These are phyloP conservation scores for Karalla daura DNA, from an alignment of 2,797 vertebrate species.

Conservation along the genomic window DNA sequence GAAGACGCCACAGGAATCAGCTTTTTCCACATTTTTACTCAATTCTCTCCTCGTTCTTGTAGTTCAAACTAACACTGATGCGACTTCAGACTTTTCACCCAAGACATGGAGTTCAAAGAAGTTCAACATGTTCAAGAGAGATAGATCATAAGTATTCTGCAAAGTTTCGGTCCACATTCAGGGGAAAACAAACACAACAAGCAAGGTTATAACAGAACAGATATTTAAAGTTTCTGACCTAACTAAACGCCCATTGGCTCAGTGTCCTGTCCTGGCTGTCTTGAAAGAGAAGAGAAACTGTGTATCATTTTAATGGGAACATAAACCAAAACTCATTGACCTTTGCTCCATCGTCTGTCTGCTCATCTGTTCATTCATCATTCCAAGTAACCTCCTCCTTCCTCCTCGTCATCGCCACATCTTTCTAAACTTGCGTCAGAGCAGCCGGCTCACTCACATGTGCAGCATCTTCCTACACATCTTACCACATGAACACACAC, in stretches of 20 bases:
- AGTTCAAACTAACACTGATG: not conserved
- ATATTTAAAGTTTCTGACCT: no score
- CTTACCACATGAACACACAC: slow-evolving; percentile 16
- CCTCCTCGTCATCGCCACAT: slow-evolving; percentile 31
- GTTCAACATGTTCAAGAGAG: not conserved
- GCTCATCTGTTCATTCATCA: not conserved
- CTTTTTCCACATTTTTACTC: not conserved
- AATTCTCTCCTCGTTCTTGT: not conserved
- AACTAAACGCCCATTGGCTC: not conserved
- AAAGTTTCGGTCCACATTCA: no score
- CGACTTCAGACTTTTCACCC: not conserved
- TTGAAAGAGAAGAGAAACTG: not conserved
- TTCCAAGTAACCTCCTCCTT: slow-evolving; percentile 25
- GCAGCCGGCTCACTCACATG: slow-evolving; percentile 18
- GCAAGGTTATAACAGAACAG: no score
- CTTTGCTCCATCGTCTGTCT: not conserved
- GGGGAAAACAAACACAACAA: no score
- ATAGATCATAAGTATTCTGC: no score
- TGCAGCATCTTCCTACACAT: slow-evolving; percentile 6
- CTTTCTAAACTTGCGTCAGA: no score
- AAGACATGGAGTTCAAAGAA: not conserved
- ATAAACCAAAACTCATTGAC: slow-evolving; percentile 17
- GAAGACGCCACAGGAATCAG: not conserved
- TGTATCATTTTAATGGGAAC: slow-evolving; percentile 1
- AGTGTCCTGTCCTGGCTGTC: not conserved